phyloP scores from a whole-genome alignment of 2,888 invertebrate species.

The Temnothorax ravouxi region DNA sequence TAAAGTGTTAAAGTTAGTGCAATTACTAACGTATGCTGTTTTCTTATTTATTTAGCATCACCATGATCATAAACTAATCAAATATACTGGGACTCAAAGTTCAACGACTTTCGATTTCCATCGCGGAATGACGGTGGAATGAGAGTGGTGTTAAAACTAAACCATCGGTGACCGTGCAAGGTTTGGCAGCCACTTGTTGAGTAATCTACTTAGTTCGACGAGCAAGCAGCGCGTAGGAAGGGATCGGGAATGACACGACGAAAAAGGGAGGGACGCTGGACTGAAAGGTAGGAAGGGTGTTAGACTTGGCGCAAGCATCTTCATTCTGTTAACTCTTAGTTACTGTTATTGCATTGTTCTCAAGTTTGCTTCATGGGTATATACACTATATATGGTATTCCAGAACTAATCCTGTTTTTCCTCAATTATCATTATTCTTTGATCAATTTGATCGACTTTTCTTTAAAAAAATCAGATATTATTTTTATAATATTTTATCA shows the following conservation, averaged over 20 bases:
- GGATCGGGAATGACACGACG: constrained; percentile 52
- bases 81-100: not conserved
- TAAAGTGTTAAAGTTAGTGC: not conserved
- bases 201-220: constrained; percentile 85
- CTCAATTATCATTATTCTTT: constrained; percentile 43
- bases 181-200: constrained; percentile 86
- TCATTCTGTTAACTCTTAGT: constrained; percentile 48
- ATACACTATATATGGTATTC: constrained; percentile 42
- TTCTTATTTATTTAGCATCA: not conserved
- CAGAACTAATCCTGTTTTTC: constrained; percentile 62
- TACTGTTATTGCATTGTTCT: constrained; percentile 30
- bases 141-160: constrained; percentile 76
- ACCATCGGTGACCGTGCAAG: constrained; percentile 79
- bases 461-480: not conserved
- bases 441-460: not conserved
- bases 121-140: constrained; percentile 45
- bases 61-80: constrained; percentile 3
- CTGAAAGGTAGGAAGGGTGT: constrained; percentile 23
- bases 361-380: not conserved
- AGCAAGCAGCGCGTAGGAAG: constrained; percentile 76
- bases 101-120: constrained; percentile 64
- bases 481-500: not conserved
- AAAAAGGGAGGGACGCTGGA: constrained; percentile 48
- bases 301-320: constrained; percentile 35
- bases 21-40: not conserved